Evolutionary conservation across 92 coral and sea anemone genomes (phyloP), one percentile per base, ranked within the genome.

Genomic region (Desmophyllum pertusum): DNA sequence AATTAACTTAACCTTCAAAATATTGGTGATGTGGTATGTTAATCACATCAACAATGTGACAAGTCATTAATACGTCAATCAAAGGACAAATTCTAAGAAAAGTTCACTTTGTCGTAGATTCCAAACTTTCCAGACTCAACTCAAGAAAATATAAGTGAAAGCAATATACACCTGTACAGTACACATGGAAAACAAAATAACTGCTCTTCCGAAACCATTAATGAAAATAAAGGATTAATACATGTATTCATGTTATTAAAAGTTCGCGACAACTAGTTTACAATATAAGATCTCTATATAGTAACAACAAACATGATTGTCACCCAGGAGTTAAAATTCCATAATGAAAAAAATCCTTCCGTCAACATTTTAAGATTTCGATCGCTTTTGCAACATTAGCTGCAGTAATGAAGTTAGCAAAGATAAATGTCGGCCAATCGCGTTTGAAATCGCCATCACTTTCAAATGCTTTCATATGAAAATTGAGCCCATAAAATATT

Each of bases 21-120:
- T 62, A 78, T 78, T 39, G 10, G 41, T 65, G 40, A 65, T 62
- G 42, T 63, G 73, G 66, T 42, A 78, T 61, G 82, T 9, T 78
- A 40, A 59, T 63, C 21, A 61, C 40, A 77, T 18, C 4, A 42
- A 29, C 59, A 29, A 78, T 50, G 72, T 78, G 72, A 62, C 41
- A 38, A 19, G 31, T 27, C 25, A n/a, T 57, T 39, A 9, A 23
- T 21, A 62, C 48, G n/a, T 53, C 27, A 77, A 39, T 40, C 30
- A 18, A 17, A 65, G 37, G 15, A 62, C 25, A 78, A 18, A 6
- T 38, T 3, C 21, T 1, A 6, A 25, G 10, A 14, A 1, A 70
- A 75, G 42, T 21, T 6, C 1, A 52, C 38, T 31, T 3, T 15
- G n/a, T 27, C 50, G 1, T n/a, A 25, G 46, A 41, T 23, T 43